These are phyloP conservation scores for Tenthredo mesomela DNA, from an alignment of 2,888 invertebrate genomes.

Conservation along the genomic window DNA sequence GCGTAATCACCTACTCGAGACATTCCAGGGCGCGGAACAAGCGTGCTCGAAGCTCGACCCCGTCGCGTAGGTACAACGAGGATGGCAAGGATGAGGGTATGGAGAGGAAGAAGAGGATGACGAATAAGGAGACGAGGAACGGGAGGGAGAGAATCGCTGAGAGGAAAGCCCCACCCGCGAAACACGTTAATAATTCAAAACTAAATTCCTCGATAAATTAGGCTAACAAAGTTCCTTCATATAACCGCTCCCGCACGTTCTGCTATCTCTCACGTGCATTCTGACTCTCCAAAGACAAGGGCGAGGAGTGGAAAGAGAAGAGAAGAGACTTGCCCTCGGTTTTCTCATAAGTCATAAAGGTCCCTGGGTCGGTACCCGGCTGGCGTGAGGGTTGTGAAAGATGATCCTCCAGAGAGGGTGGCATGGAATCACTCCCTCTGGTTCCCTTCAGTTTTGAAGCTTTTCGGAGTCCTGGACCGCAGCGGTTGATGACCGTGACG, in stretches of 20 bases:
- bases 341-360: conserved; percentile 66
- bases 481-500: conserved; percentile 23
- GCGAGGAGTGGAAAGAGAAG: conserved; percentile 46
- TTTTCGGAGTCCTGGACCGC: conserved; percentile 14
- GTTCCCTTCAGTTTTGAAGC: conserved; percentile 53
- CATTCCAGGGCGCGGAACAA: conserved; percentile 45
- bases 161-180: conserved; percentile 52
- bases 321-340: conserved; percentile 56
- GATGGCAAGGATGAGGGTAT: conserved; percentile 4
- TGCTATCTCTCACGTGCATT: conserved; percentile 53
- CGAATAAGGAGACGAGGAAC: background rate
- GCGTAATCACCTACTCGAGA: conserved; percentile 50
- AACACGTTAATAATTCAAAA: conserved; percentile 68
- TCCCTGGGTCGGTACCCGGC: conserved; percentile 56
- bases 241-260: conserved; percentile 50
- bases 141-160: conserved; percentile 7
- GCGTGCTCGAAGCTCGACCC: conserved; percentile 42
- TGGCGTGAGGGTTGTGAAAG: conserved; percentile 60
- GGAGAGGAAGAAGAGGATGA: conserved; percentile 9
- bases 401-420: conserved; percentile 63
- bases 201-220: conserved; percentile 72
- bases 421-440: conserved; percentile 59
- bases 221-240: conserved; percentile 68
- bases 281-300: conserved; percentile 43
- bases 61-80: background rate